Conservation (phyloP, 2,113 vertebrate genomes). For the Pyrgilauda ruficollis region DNA sequence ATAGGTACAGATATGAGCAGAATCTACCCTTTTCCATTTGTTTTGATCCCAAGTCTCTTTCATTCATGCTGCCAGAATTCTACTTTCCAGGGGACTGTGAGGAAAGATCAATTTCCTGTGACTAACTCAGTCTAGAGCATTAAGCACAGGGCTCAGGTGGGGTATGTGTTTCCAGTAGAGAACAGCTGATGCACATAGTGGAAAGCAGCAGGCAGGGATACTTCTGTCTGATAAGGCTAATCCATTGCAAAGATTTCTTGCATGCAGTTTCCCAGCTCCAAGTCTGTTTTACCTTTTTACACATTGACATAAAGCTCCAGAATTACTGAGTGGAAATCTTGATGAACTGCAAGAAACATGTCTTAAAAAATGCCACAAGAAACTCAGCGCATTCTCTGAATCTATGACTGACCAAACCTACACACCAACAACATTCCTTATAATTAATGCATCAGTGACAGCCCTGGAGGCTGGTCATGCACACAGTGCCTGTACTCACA, state of each 20-base stretch:
- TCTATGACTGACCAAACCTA: not conserved
- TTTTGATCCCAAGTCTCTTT: not conserved
- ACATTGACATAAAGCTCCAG: not conserved
- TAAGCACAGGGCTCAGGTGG: not conserved
- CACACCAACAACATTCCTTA: not conserved
- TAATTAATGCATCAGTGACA: not conserved
- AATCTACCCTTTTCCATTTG: not conserved
- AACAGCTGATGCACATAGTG: not conserved
- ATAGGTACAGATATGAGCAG: not conserved
- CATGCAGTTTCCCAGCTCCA: not conserved
- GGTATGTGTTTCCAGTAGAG: not conserved
- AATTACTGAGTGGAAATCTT: not conserved
- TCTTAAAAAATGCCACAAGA: not conserved
- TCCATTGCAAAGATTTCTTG: not conserved
- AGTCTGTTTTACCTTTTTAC: not conserved
- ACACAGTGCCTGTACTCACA: slow-evolving; percentile 75
- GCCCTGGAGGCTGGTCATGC: not conserved
- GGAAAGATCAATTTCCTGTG: not conserved
- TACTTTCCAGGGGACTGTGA: not conserved
- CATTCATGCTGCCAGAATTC: not conserved
- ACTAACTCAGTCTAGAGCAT: not conserved
- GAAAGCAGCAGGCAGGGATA: not conserved
- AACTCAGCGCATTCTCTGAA: not conserved
- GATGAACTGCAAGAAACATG: not conserved
- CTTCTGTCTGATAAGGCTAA: not conserved